Conservation (phyloP, 1,140 invertebrate species). For the Zaprionus lachaisei region DNA sequence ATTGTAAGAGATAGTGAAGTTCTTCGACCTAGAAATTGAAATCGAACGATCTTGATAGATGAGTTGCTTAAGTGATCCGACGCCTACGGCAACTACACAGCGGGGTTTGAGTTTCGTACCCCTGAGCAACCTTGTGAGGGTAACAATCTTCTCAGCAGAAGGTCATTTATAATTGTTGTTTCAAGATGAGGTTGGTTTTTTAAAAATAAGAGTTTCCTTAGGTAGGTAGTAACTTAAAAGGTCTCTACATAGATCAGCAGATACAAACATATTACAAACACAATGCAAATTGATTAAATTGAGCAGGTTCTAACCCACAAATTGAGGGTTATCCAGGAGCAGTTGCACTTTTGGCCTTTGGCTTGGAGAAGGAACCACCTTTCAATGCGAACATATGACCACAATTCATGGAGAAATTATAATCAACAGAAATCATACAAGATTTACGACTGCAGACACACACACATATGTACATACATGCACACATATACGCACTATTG, state of each 20-base stretch:
- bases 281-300: background rate
- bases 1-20: background rate
- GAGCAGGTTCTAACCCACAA: background rate
- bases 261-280: background rate
- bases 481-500: conserved; percentile 5
- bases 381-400: conserved; percentile 47
- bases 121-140: background rate
- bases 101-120: background rate
- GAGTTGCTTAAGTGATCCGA: background rate
- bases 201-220: background rate
- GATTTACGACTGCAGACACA: conserved; percentile 37
- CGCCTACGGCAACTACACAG: background rate
- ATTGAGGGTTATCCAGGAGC: background rate
- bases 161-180: background rate
- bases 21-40: background rate
- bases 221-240: background rate
- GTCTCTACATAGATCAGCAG: too few relatives aligned
- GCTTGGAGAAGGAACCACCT: background rate
- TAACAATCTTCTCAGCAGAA: background rate
- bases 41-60: background rate
- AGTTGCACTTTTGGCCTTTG: conserved; percentile 13
- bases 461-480: background rate
- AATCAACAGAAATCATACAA: conserved; percentile 26
- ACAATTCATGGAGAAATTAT: conserved; percentile 46
- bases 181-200: background rate